Evolutionary conservation across 2,797 vertebrate genomes (phyloP).

Genomic region (Hydrocynus forskahlii): DNA sequence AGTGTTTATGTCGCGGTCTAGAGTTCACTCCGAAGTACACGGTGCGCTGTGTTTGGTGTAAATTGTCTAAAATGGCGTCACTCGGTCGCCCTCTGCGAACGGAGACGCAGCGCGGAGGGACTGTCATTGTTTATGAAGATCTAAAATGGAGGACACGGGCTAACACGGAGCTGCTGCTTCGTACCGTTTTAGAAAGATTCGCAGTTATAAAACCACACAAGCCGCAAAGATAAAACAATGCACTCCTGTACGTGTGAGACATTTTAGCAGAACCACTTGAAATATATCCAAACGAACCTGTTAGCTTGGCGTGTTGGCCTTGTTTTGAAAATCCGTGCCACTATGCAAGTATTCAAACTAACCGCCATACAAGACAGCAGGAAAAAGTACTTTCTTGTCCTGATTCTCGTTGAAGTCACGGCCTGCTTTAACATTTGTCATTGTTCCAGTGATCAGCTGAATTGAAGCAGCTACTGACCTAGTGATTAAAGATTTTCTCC

Average conservation of each 20-base stretch:
- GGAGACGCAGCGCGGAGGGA: constrained; percentile 45
- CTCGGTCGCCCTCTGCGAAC: constrained; percentile 12
- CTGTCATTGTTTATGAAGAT: constrained; percentile 61
- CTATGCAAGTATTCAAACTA: neutral
- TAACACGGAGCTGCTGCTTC: neutral
- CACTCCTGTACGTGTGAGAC: neutral
- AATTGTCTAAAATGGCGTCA: constrained; percentile 60
- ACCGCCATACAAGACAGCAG: neutral
- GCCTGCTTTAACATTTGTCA: neutral
- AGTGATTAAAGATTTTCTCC: too few species aligned
- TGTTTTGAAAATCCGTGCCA: constrained; percentile 14
- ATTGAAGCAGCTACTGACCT: neutral
- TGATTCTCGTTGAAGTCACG: neutral
- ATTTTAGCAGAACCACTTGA: neutral
- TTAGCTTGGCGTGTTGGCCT: neutral
- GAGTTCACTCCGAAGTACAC: neutral
- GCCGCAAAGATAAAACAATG: neutral
- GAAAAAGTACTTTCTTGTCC: too few species aligned
- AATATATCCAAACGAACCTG: neutral
- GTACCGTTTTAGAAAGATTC: constrained; percentile 40
- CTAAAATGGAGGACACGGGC: constrained; percentile 65
- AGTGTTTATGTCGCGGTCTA: neutral
- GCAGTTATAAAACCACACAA: constrained; percentile 51
- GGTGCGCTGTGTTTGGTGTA: neutral
- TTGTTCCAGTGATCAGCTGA: neutral